Conservation (phyloP, 2,113 vertebrate species). For the Typhlomys cinereus region DNA sequence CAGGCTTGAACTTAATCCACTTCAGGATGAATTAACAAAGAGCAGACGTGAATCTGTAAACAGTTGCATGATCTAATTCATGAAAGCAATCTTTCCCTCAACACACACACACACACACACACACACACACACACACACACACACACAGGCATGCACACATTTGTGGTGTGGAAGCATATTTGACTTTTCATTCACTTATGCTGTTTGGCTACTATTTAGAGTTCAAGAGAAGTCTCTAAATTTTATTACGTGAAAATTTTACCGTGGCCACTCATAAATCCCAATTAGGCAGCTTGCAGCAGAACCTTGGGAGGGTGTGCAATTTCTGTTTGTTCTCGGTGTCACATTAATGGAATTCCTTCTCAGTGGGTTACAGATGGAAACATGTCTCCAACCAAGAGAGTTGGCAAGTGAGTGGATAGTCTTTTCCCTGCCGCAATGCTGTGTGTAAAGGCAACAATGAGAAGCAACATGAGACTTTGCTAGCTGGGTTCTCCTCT, state of each 20-base stretch:
- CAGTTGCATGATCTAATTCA: not conserved
- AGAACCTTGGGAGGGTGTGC: not conserved
- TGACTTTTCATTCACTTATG: too few relatives aligned
- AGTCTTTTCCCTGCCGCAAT: not conserved
- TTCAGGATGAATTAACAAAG: not conserved
- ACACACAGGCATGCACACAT: not conserved
- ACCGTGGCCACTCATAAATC: constrained; percentile 57
- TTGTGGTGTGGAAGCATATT: not conserved
- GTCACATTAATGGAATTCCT: constrained; percentile 60
- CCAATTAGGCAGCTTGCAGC: constrained; percentile 65
- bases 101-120: not conserved
- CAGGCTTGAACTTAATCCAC: not conserved
- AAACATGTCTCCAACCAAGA: not conserved
- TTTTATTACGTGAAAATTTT: constrained; percentile 53
- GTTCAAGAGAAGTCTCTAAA: constrained; percentile 35
- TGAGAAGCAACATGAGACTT: not conserved
- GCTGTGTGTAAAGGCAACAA: not conserved
- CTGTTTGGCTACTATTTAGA: constrained; percentile 35
- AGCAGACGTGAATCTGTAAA: not conserved
- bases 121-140: too few relatives aligned
- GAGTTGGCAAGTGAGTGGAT: not conserved
- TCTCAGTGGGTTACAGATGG: constrained; percentile 50
- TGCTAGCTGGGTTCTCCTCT: not conserved
- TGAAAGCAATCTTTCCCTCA: not conserved
- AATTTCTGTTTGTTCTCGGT: constrained; percentile 38